Conservation (phyloP, 2,797 vertebrate species). For the Sebastolobus altivelis region DNA sequence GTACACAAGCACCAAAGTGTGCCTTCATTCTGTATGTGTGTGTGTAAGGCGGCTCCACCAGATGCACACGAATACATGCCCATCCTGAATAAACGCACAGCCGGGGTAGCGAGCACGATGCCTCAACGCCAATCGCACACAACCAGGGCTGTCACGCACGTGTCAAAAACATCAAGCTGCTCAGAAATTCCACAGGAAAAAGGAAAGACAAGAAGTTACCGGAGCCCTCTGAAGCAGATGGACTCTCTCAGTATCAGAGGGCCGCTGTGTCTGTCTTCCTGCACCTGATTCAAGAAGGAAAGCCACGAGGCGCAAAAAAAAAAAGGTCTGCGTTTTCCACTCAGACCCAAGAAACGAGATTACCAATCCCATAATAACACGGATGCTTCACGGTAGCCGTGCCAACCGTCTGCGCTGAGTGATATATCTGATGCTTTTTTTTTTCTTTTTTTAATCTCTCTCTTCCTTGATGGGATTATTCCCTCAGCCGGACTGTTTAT, state of each 20-base stretch:
- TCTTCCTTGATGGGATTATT: constrained; percentile 84
- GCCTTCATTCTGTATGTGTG: constrained; percentile 22
- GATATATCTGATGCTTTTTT: constrained; percentile 79
- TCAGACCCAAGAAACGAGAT: constrained; percentile 77
- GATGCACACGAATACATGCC: constrained; percentile 54
- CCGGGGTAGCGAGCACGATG: constrained; percentile 82
- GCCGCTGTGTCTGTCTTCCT: constrained; percentile 69
- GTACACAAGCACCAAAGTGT: constrained; percentile 43
- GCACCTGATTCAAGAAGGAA: constrained; percentile 65
- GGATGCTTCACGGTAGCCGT: constrained; percentile 66
- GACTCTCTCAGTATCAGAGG: constrained; percentile 75
- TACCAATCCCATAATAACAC: constrained; percentile 82
- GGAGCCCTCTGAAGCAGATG: constrained; percentile 79
- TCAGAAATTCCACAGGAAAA: constrained; percentile 90
- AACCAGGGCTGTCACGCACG: constrained; percentile 86
- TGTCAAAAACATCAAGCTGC: constrained; percentile 92
- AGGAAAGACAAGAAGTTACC: constrained; percentile 77
- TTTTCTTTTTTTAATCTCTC: constrained; percentile 73
- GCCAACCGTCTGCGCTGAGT: constrained; percentile 75
- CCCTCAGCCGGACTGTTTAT: constrained; percentile 80
- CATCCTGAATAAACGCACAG: constrained; percentile 76
- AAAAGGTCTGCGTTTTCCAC: constrained; percentile 70
- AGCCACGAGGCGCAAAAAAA: constrained; percentile 51
- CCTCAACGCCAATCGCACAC: constrained; percentile 84
- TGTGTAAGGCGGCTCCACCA: constrained; percentile 45